phyloP scores from a whole-genome alignment of 2,797 vertebrate genomes.

The Trachurus trachurus region DNA sequence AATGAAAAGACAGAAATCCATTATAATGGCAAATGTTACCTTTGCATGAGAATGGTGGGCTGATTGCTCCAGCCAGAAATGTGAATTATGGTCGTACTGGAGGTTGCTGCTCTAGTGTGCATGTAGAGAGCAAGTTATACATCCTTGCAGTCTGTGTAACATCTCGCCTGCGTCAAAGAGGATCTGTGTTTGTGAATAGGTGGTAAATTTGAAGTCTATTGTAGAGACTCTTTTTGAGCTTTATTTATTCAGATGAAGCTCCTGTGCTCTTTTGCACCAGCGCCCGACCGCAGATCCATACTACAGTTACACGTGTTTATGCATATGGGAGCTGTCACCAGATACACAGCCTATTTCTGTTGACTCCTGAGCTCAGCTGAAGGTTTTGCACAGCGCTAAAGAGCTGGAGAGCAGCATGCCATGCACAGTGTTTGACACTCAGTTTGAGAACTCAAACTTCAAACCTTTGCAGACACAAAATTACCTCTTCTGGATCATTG shows the following conservation, averaged over 20 bases:
- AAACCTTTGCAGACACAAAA: background rate
- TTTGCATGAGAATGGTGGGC: conserved; percentile 84
- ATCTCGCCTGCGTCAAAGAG: conserved; percentile 60
- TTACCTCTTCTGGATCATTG: background rate
- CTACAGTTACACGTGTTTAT: background rate
- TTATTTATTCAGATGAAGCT: conserved; percentile 32
- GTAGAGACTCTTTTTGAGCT: conserved; percentile 21
- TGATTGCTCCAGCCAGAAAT: conserved; percentile 59
- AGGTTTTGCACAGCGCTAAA: background rate
- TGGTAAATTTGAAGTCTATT: conserved; percentile 19
- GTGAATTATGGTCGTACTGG: conserved; percentile 74
- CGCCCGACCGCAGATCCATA: background rate
- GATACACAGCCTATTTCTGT: conserved; percentile 12
- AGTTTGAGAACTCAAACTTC: background rate
- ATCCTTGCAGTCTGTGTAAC: conserved; percentile 41
- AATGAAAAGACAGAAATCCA: conserved; percentile 80
- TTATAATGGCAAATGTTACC: conserved; percentile 89
- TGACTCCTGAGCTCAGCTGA: conserved; percentile 2
- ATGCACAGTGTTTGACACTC: too few relatives aligned
- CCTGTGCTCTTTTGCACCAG: background rate
- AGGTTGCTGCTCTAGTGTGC: conserved; percentile 64
- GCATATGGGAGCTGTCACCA: conserved; percentile 15
- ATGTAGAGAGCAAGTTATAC: conserved; percentile 54
- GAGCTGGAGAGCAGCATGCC: background rate
- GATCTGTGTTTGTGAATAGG: conserved; percentile 33